These are phyloP conservation scores for Aphelocoma coerulescens DNA, from an alignment of 2,113 vertebrate species.

Conservation along the genomic window DNA sequence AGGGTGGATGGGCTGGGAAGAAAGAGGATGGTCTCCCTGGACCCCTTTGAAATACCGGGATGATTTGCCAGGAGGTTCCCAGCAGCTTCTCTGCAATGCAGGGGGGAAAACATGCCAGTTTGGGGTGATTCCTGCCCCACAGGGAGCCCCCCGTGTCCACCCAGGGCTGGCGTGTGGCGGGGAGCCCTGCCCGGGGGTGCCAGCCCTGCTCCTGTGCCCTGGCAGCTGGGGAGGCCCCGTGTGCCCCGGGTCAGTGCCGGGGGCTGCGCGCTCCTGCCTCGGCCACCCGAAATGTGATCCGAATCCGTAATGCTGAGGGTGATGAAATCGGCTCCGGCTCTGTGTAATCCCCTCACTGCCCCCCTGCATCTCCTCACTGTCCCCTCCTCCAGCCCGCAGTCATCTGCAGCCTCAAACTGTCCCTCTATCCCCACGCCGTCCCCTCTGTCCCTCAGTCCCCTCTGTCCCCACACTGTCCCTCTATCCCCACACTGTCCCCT, in stretches of 20 bases:
- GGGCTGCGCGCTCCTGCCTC: not conserved
- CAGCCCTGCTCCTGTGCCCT: not conserved
- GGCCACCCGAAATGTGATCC: not conserved
- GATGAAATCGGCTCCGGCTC: constrained; percentile 57
- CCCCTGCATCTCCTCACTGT: not conserved
- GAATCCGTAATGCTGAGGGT: constrained; percentile 22
- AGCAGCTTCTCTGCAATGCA: not conserved
- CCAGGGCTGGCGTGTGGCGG: not conserved
- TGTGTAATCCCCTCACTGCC: constrained; percentile 27
- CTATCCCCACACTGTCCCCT: not conserved
- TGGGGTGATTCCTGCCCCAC: not conserved
- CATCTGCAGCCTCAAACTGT: not conserved
- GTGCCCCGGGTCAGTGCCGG: not conserved
- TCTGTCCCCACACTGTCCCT: not conserved
- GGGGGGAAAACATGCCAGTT: not conserved
- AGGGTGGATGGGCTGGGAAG: not conserved
- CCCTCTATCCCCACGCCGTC: accelerated
- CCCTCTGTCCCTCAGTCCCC: not conserved
- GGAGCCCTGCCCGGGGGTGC: not conserved
- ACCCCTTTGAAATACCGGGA: not conserved
- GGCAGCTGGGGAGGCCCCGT: too few species aligned
- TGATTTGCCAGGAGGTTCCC: too few species aligned
- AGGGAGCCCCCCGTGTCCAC: not conserved
- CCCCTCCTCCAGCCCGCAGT: not conserved
- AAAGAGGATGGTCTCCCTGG: not conserved